Evolutionary conservation across 2,113 vertebrate genomes (phyloP).

Genomic region (Oplegnathus fasciatus): DNA sequence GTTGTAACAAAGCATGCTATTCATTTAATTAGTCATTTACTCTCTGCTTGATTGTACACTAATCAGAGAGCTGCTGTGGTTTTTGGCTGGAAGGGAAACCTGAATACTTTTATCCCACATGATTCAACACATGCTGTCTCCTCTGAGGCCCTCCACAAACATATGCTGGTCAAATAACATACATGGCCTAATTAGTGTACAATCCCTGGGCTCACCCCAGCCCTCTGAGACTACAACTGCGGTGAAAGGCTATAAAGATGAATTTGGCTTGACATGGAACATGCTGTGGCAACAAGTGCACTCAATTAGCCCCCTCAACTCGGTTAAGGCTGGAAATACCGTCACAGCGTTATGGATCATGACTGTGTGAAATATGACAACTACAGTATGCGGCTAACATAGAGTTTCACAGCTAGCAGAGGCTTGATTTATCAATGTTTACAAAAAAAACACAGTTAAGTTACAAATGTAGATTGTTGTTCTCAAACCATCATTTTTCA

Average conservation of each 20-base stretch:
- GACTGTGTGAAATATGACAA: constrained; percentile 6
- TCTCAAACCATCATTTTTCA: background rate
- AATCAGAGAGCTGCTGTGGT: constrained; percentile 17
- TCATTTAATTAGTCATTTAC: background rate
- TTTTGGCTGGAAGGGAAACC: constrained; percentile 24
- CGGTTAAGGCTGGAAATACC: background rate
- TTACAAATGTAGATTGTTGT: background rate
- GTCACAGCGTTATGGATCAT: background rate
- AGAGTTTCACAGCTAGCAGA: too few species aligned
- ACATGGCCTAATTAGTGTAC: constrained; percentile 38
- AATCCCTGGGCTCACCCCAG: constrained; percentile 3
- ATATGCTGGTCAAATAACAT: constrained; percentile 40
- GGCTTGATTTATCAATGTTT: background rate
- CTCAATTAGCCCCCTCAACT: background rate
- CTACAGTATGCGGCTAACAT: background rate
- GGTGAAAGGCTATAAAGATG: background rate
- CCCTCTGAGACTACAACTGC: background rate
- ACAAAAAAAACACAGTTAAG: background rate
- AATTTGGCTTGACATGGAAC: constrained; percentile 27
- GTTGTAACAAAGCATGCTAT: background rate
- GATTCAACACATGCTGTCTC: constrained; percentile 25
- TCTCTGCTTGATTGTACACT: background rate
- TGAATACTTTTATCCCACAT: constrained; percentile 28
- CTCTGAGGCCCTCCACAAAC: constrained; percentile 29
- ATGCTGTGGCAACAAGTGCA: constrained; percentile 22